Base-by-base conservation (phyloP, 2,113 vertebrate species). In the Myiozetetes cayanensis region DNA sequence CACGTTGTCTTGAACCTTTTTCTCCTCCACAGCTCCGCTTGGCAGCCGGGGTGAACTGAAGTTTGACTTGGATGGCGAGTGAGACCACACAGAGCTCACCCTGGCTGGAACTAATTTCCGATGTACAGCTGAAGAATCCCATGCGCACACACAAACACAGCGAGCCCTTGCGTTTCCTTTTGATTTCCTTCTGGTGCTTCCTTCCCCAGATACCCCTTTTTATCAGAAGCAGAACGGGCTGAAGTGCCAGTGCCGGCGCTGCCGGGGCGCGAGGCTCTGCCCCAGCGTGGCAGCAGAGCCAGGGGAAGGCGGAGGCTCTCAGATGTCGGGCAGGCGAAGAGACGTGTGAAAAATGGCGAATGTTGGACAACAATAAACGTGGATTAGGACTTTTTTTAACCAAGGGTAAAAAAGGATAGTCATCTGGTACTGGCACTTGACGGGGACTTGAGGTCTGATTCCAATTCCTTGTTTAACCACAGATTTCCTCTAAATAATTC, bases 401-500 rank as follows among this genome's bases (percentile, higher is more conserved):
- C 6, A 90, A 92, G 96, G 90, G 93, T 93, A 94, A 96, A 91
- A 96, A 97, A 94, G 96, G 90, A 96, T 93, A 94, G 88, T 96
- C 94, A 95, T 96, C 92, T 96, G 94, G 94, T 96, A 78, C 76
- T 97, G 93, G 96, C 94, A 96, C 92, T 97, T 96, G 94, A 96
- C 6, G 0, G 68, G 85, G 90, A 75, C 96, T 96, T 89, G 96
- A 97, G 95, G 94, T 96, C 93, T 97, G 96, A 96, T 96, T 97
- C 95, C 90, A 95, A 96, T 96, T 96, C 93, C 96, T 96, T 90
- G 75, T 97, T 96, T 96, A 96, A 96, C 95, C 95, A 7, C 96
- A 97, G 94, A 95, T 97, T 97, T 97, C 96, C 94, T 96, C 94
- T 92, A 95, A 96, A 97, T 97, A 97, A 97, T 96, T 96, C 96